These are phyloP conservation scores for Parnassius orleans DNA, from an alignment of 2,888 invertebrate genomes.

Conservation along the genomic window DNA sequence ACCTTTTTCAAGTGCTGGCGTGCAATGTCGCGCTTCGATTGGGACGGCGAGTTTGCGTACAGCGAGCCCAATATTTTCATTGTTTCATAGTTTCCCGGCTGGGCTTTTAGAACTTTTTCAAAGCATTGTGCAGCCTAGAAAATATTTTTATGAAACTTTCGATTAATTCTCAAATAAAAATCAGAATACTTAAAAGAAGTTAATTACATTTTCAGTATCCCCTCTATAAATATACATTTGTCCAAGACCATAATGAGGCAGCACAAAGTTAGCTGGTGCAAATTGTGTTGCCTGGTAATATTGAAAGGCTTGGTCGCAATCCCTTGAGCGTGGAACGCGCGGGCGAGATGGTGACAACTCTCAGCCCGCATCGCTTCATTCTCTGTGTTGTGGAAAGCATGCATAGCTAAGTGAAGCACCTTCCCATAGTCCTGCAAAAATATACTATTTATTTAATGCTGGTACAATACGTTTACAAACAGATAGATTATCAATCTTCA, in stretches of 20 bases:
- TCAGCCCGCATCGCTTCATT: slow-evolving; percentile 99
- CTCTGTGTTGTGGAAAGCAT: slow-evolving; percentile 99
- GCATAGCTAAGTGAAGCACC: slow-evolving; percentile 97
- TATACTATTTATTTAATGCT: neutral
- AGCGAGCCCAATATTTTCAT: slow-evolving; percentile 99
- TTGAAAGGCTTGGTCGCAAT: slow-evolving; percentile 99
- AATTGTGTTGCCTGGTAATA: slow-evolving; percentile 99
- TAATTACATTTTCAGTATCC: slow-evolving; percentile 93
- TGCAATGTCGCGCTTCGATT: slow-evolving; percentile 95
- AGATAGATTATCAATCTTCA: too few relatives aligned
- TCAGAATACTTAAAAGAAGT: neutral
- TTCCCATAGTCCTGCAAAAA: slow-evolving; percentile 90
- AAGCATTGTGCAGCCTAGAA: slow-evolving; percentile 97
- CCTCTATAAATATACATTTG: slow-evolving; percentile 99
- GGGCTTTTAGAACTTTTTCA: slow-evolving; percentile 98
- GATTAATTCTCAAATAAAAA: neutral
- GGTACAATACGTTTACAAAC: too few relatives aligned
- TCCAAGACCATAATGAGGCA: slow-evolving; percentile 98
- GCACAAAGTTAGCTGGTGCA: slow-evolving; percentile 95
- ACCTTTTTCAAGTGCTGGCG: slow-evolving; percentile 96
- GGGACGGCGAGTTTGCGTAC: slow-evolving; percentile 94
- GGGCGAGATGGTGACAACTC: slow-evolving; percentile 97
- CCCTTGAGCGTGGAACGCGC: slow-evolving; percentile 97
- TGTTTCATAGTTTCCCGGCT: slow-evolving; percentile 99
- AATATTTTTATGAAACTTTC: neutral